These are phyloP conservation scores for Pandemis heparana DNA, from an alignment of 2,888 invertebrate species.

Conservation along the genomic window DNA sequence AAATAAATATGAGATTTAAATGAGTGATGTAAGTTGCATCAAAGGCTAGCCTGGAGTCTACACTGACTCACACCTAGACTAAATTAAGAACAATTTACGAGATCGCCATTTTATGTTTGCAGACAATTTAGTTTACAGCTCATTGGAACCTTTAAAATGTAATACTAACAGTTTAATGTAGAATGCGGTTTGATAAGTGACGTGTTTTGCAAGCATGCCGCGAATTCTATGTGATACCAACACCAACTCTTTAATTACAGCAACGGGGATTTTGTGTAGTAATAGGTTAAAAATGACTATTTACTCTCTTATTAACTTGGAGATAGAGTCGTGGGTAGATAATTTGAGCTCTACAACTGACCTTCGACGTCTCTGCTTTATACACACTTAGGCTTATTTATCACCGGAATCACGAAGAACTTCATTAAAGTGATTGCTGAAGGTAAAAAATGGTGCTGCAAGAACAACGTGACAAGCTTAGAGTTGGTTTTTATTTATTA, in stretches of 20 bases:
- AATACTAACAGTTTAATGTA: constrained; percentile 13
- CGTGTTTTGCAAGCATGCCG: constrained; percentile 13
- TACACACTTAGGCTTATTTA: too few species aligned
- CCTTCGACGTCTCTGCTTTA: too few species aligned
- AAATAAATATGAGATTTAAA: neutral
- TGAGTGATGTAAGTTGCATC: constrained; percentile 48
- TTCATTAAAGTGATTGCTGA: neutral
- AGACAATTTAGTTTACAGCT: constrained; percentile 77
- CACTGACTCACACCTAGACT: constrained; percentile 63
- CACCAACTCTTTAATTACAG: neutral
- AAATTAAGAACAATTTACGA: constrained; percentile 79
- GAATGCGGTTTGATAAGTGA: constrained; percentile 19
- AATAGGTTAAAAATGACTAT: neutral
- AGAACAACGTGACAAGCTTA: too few species aligned
- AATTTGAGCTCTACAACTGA: too few species aligned
- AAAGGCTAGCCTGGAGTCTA: constrained; percentile 57
- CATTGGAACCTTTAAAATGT: constrained; percentile 51
- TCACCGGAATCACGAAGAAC: too few species aligned
- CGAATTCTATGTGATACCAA: constrained; percentile 15
- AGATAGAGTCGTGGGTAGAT: too few species aligned
- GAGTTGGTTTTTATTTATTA: too few species aligned
- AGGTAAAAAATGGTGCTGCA: neutral
- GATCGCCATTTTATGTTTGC: constrained; percentile 75
- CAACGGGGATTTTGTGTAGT: neutral
- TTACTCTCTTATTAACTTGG: too few species aligned